Conservation (phyloP, 2,113 vertebrate genomes). For the Phaethornis superciliosus region DNA sequence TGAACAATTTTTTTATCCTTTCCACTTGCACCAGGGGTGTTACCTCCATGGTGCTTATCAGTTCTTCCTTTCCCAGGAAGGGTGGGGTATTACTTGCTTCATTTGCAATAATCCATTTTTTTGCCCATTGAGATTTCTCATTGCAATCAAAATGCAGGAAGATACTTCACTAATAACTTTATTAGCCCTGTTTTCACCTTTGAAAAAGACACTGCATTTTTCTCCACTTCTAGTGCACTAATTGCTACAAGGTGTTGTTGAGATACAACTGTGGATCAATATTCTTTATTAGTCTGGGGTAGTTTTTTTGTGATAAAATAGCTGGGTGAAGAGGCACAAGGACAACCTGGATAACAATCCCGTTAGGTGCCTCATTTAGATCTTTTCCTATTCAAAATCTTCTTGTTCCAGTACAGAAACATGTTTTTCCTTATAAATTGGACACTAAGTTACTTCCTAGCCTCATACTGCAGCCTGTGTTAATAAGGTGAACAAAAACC, state of each 20-base stretch:
- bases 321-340: neutral
- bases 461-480: neutral
- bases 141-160: neutral
- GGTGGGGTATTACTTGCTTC: neutral
- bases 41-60: neutral
- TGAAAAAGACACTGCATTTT: neutral
- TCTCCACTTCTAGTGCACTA: neutral
- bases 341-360: neutral
- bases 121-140: neutral
- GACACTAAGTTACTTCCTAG: neutral
- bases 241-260: neutral
- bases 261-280: neutral
- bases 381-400: neutral
- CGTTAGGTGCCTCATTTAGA: neutral
- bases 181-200: neutral
- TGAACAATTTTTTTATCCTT: neutral
- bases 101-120: neutral
- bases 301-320: neutral
- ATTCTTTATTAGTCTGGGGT: neutral
- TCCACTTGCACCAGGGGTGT: neutral
- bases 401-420: neutral
- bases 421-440: neutral
- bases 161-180: neutral
- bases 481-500: neutral
- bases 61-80: neutral